These are phyloP conservation scores for Blastobasis adustella DNA, from an alignment of 2,888 invertebrate genomes.

Conservation along the genomic window DNA sequence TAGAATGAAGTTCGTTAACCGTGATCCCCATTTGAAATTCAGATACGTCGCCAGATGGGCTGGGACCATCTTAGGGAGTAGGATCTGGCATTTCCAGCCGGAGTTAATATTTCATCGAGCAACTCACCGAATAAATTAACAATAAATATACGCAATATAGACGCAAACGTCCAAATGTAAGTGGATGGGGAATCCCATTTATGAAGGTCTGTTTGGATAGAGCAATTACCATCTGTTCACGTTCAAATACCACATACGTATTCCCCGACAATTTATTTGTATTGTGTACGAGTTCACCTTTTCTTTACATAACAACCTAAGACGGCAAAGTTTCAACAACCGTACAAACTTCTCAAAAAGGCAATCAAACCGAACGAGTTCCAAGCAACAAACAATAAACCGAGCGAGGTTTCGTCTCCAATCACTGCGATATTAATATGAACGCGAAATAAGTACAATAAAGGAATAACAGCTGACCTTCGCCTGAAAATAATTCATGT, in stretches of 20 bases:
- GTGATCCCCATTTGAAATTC: conserved; percentile 33
- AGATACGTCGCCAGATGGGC: conserved; percentile 26
- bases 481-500: conserved; percentile 41
- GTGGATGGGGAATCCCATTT: too few relatives aligned
- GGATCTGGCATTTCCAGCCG: conserved; percentile 24
- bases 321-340: too few relatives aligned
- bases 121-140: conserved; percentile 18
- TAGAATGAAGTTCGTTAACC: conserved; percentile 15
- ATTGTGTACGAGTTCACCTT: conserved; percentile 18
- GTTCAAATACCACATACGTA: too few relatives aligned
- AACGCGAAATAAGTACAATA: too few relatives aligned
- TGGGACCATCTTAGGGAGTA: conserved; percentile 23
- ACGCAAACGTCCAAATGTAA: too few relatives aligned
- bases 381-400: conserved; percentile 9
- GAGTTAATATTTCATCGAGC: conserved; percentile 25
- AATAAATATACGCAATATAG: not conserved
- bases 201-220: too few relatives aligned
- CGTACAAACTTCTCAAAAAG: too few relatives aligned
- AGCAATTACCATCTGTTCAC: too few relatives aligned
- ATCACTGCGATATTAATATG: too few relatives aligned
- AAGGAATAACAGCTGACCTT: conserved; percentile 23
- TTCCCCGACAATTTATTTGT: conserved; percentile 18
- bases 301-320: not conserved
- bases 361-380: too few relatives aligned
- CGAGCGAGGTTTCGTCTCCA: not conserved